These are phyloP conservation scores for Camponotus pennsylvanicus DNA, from an alignment of 1,140 invertebrate species.

Conservation along the genomic window DNA sequence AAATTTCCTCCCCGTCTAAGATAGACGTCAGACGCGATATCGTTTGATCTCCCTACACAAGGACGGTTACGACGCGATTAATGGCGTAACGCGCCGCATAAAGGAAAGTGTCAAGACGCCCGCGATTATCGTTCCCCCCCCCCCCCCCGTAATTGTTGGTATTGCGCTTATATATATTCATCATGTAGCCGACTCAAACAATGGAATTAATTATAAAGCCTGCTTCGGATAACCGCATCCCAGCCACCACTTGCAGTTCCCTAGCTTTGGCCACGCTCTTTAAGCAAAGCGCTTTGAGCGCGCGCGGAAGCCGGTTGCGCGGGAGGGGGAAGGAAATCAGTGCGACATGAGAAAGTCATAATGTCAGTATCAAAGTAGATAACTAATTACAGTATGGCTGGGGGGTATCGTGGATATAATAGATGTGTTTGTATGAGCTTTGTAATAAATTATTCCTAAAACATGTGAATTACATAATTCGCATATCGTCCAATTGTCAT, in stretches of 20 bases:
- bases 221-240: slow-evolving; percentile 79
- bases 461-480: neutral
- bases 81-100: slow-evolving; percentile 66
- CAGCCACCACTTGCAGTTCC: slow-evolving; percentile 76
- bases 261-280: slow-evolving; percentile 55
- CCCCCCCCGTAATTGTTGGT: slow-evolving; percentile 72
- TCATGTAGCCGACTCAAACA: slow-evolving; percentile 74
- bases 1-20: slow-evolving; percentile 5
- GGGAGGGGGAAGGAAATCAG: slow-evolving; percentile 24
- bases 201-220: slow-evolving; percentile 84
- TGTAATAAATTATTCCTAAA: neutral
- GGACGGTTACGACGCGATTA: slow-evolving; percentile 65
- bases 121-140: slow-evolving; percentile 58
- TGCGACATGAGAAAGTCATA: slow-evolving; percentile 73
- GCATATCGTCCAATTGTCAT: too few species aligned
- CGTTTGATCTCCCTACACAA: slow-evolving; percentile 48
- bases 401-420: neutral
- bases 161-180: slow-evolving; percentile 57
- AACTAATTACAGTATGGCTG: slow-evolving; percentile 47
- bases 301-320: slow-evolving; percentile 5
- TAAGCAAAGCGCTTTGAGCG: slow-evolving; percentile 55
- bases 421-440: neutral
- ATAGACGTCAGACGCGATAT: slow-evolving; percentile 14
- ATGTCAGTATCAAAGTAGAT: slow-evolving; percentile 64
- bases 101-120: slow-evolving; percentile 69